Evolutionary conservation across 1,140 invertebrate species (phyloP), one percentile per base, ranked within the genome.

Genomic region (Chlorops oryzae): DNA sequence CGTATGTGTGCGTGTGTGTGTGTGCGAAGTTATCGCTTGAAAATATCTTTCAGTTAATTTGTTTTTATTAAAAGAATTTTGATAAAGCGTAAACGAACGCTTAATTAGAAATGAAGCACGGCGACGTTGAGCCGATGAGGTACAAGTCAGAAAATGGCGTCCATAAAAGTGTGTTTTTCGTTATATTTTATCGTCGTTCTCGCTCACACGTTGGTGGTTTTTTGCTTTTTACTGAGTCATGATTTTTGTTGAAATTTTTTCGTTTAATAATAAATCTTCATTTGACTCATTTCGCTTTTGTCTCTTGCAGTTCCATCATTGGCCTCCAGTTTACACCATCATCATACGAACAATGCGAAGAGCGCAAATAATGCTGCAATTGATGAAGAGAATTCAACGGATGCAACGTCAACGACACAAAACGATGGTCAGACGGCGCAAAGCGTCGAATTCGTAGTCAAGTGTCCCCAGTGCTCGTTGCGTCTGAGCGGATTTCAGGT

Each of bases 401-500:
- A 32, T 27, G 48, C 44, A 20, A 59, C 50, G 40, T 51, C 61
- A 70, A 51, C 51, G 56, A 57, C 20, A 27, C 59, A 65, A 40
- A 12, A 62, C 39, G 51, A 62, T 59, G 47, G 40, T 58, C 22
- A 54, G 58, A 35, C 56, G 54, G 45, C 52, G 9, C 49, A 2
- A 56, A 55, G n/a, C 25, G 57, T 70, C 17, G 75, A 77, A 39
- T 77, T 71, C 51, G 70, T 76, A 64, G 75, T 79, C 57, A 78
- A 78, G 59, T 84, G 82, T 73, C 76, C 79, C 38, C 79, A 82
- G 59, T 84, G 82, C 62, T 75, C 78, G 52, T 75, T 80, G 54
- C 75, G 77, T 21, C 62, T 83, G 73, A 65, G 70, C 67, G 45
- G 79, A 73, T 43, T 77, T 77, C 54, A 66, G 57, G 64, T 67